Percentiles rank a stretch among this genome's conserved stretches.
phyloP scores from a whole-genome alignment of 1,140 invertebrate genomes.

The Bilobella aurantiaca region DNA sequence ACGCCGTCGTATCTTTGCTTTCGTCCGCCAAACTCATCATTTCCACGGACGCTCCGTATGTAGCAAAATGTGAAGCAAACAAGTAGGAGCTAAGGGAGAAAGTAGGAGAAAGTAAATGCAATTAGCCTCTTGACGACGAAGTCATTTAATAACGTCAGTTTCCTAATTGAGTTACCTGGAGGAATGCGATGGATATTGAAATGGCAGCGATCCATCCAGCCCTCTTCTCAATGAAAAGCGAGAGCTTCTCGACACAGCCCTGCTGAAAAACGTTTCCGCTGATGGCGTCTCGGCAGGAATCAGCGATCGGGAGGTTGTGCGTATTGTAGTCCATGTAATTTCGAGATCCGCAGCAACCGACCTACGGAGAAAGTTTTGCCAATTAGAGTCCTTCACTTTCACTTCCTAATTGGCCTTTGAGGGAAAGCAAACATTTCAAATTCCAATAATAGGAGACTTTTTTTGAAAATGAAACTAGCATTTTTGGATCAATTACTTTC shows the following conservation, averaged over 20 bases:
- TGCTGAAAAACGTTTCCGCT: conserved; percentile 78
- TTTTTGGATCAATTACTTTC: conserved; percentile 57
- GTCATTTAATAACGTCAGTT: too few species aligned
- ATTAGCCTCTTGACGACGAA: too few species aligned
- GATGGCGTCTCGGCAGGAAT: conserved; percentile 69
- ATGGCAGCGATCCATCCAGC: conserved; percentile 72
- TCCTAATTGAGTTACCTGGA: too few species aligned
- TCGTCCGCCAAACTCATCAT: conserved; percentile 5
- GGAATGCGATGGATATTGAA: conserved; percentile 57
- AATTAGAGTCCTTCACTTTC: background rate
- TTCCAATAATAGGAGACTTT: background rate
- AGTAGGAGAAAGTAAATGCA: too few species aligned
- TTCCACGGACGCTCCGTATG: conserved; percentile 20
- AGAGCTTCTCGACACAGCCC: conserved; percentile 72
- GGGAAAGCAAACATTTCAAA: background rate
- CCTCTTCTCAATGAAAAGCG: conserved; percentile 69
- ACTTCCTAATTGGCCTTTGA: background rate
- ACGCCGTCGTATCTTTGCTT: conserved; percentile 6
- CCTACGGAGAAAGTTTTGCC: conserved; percentile 42
- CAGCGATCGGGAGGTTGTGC: conserved; percentile 61
- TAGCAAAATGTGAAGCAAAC: conserved; percentile 24
- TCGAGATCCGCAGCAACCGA: conserved; percentile 74
- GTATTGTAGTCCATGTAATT: conserved; percentile 67
- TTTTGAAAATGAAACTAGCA: too few species aligned
- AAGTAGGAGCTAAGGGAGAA: conserved; percentile 19